phyloP scores from a whole-genome alignment of 2,113 vertebrate species.

The Erythrocercus mccallii region DNA sequence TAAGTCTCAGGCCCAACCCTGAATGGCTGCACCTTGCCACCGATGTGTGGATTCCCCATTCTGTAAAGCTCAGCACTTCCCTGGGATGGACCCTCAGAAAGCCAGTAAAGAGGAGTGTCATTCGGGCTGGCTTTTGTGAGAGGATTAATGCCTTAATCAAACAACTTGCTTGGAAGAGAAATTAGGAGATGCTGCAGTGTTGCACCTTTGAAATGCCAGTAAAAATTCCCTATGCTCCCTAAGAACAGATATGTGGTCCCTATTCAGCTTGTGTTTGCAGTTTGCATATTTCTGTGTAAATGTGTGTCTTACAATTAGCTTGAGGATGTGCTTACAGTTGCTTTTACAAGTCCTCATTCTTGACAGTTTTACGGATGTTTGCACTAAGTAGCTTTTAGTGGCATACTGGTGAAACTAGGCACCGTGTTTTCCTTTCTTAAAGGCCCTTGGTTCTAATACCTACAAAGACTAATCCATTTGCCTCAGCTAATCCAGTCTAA shows the following conservation, averaged over 20 bases:
- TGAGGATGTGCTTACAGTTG: constrained; percentile 62
- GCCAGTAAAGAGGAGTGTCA: neutral
- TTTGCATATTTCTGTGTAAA: constrained; percentile 54
- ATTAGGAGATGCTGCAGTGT: neutral
- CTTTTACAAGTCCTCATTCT: constrained; percentile 68
- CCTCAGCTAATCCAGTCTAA: constrained; percentile 68
- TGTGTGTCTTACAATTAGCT: constrained; percentile 56
- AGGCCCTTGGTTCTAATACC: constrained; percentile 67
- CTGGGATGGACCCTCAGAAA: neutral
- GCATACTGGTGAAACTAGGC: constrained; percentile 68
- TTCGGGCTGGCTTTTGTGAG: neutral
- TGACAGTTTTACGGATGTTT: constrained; percentile 76
- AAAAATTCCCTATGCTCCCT: neutral
- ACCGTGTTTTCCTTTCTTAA: constrained; percentile 70
- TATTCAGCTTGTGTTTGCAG: constrained; percentile 39
- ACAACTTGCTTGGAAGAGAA: neutral
- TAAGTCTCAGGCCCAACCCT: neutral
- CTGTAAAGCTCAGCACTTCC: neutral
- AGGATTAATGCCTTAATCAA: constrained; percentile 33
- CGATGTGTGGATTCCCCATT: neutral
- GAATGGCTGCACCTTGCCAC: neutral
- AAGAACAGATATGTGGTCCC: neutral
- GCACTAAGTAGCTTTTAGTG: constrained; percentile 76
- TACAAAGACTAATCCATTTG: constrained; percentile 65
- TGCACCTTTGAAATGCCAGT: neutral